phyloP scores from a whole-genome alignment of 2,113 vertebrate species.

The Vidua chalybeata region DNA sequence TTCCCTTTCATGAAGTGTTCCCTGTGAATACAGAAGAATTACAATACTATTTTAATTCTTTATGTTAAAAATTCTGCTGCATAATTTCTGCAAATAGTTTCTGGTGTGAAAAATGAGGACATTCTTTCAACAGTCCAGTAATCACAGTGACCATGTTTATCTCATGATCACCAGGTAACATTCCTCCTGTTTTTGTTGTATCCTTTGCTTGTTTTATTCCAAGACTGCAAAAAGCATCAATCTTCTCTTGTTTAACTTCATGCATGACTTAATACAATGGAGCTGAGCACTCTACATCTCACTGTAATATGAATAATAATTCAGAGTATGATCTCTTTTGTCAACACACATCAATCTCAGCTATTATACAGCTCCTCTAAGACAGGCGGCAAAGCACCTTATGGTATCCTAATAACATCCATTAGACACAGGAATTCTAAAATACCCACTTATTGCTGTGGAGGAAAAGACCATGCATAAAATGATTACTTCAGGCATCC shows the following conservation, averaged over 20 bases:
- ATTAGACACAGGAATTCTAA: constrained; percentile 9
- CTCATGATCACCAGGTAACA: background rate
- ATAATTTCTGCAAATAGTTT: background rate
- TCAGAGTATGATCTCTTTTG: constrained; percentile 47
- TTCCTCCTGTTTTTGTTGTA: background rate
- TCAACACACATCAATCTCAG: constrained; percentile 56
- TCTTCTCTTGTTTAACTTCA: constrained; percentile 36
- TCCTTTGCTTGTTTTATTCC: background rate
- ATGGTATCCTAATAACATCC: background rate
- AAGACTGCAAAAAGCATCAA: background rate
- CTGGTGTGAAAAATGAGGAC: background rate
- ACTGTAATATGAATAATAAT: constrained; percentile 52
- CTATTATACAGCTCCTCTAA: background rate
- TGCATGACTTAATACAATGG: constrained; percentile 2
- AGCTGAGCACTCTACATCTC: constrained; percentile 7
- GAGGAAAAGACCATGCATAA: background rate
- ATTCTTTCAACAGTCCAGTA: background rate
- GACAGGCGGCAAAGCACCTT: background rate
- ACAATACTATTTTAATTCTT: background rate
- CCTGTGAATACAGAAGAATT: background rate
- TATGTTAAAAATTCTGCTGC: background rate
- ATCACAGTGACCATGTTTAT: background rate
- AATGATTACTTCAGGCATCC: background rate
- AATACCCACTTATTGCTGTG: background rate
- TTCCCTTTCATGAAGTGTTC: background rate